Percentiles rank a stretch among this genome's conserved stretches.
These are phyloP conservation scores for Pyrocoelia pectoralis DNA, from an alignment of 2,888 invertebrate genomes.

Conservation along the genomic window DNA sequence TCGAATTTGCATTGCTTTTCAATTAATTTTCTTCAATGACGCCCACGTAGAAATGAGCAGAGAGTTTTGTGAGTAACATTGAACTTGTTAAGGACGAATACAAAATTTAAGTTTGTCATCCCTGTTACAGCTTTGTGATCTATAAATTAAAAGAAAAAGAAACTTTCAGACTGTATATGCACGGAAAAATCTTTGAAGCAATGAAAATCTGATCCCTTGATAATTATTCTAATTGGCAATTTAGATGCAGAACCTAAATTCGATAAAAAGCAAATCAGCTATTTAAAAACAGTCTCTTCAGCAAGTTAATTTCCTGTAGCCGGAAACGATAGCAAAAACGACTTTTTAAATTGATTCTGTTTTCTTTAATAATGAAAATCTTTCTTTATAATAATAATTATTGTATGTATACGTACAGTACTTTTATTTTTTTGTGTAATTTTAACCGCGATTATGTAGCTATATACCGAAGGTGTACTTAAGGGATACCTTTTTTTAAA, in stretches of 20 bases:
- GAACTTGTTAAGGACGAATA: background rate
- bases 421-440: no score
- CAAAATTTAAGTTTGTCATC: background rate
- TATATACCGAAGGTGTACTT: no score
- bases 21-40: background rate
- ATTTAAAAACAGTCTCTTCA: slow-evolving; percentile 37
- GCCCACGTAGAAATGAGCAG: background rate
- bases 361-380: slow-evolving; percentile 15
- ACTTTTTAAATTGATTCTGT: slow-evolving; percentile 32
- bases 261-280: slow-evolving; percentile 34
- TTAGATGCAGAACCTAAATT: slow-evolving; percentile 31
- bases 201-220: slow-evolving; percentile 24
- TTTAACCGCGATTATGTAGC: no score
- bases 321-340: slow-evolving; percentile 30
- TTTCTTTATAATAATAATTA: background rate
- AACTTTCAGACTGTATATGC: slow-evolving; percentile 8
- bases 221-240: slow-evolving; percentile 36
- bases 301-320: slow-evolving; percentile 36
- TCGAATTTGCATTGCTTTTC: background rate
- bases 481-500: no score
- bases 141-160: slow-evolving; percentile 9
- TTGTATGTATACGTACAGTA: no score
- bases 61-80: background rate
- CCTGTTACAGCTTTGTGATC: background rate
- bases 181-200: slow-evolving; percentile 15